Evolutionary conservation across 2,797 vertebrate species (phyloP), one percentile per base, ranked within the genome.

Genomic region (Pyrocephalus nanus): DNA sequence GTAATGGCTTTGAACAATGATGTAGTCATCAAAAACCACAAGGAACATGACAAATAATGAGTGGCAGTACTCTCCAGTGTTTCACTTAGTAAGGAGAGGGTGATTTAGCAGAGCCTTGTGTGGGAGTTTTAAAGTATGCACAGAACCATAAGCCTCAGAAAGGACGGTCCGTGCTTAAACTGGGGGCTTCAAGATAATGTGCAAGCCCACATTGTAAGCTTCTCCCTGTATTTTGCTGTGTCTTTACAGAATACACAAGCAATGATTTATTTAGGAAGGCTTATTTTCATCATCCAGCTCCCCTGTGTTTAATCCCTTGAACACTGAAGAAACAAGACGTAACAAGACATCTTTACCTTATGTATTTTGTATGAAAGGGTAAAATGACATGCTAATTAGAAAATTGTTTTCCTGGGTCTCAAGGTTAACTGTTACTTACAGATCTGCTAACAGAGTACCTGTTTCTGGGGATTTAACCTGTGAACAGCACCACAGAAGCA

Each of bases 1-100:
- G 82, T 95, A 94, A 88, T 88, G 77, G 64, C 71, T 96, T 96
- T 96, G 64, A 81, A 90, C 80, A 95, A 54, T 21, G 47, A 38
- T 3, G 2, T 47, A 92, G 51, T 89, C 79, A 90, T 94, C 57
- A 86, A 95, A 95, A 64, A 38, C 61, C 82, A 84, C 83, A 90
- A 93, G 71, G 92, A 91, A 85, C 57, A 85, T 88, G 91, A 95
- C 73, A 89, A 66, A 90, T 77, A 87, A 72, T 19, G 32, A 95
- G 90, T 79, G 86, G 74, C 86, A 93, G 81, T 79, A 76, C 88
- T 90, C 82, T 94, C 81, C 85, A 79, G 74, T 92, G 69, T 96
- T 95, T 96, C 66, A 58, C 34, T 96, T 92, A 90, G 64, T 79
- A 86, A 86, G 87, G 83, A 92, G 47, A 84, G 75, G 87, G 36